Conservation (phyloP, 2,797 vertebrate genomes). For the Gallinago nigripennis region DNA sequence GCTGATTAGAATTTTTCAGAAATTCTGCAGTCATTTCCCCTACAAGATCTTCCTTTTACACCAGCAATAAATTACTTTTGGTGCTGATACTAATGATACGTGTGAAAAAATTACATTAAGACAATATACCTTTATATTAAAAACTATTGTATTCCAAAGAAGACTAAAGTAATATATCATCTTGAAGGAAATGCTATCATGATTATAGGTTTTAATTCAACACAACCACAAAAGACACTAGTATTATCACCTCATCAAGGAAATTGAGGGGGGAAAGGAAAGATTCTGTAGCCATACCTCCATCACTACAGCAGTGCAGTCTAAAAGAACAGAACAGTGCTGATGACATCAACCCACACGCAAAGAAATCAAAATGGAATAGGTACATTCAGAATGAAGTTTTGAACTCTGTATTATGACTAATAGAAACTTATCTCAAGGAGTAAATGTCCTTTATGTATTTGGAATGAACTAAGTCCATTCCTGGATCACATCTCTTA, state of each 20-base stretch:
- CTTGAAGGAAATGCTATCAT: background rate
- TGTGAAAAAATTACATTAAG: background rate
- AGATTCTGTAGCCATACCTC: background rate
- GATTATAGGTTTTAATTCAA: background rate
- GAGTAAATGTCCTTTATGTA: background rate
- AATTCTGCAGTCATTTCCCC: background rate
- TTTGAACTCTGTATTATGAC: background rate
- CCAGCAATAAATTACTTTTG: background rate
- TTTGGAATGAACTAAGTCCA: background rate
- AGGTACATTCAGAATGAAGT: accelerated
- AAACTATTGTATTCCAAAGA: background rate
- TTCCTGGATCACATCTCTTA: background rate
- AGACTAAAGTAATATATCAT: background rate
- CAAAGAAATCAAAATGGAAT: background rate
- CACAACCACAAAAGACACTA: background rate
- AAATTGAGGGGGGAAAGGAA: background rate
- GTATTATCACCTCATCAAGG: background rate
- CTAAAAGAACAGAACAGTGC: background rate
- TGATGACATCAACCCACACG: background rate
- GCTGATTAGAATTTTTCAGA: background rate
- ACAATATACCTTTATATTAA: background rate
- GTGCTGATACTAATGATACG: background rate
- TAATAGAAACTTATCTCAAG: background rate
- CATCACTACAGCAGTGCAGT: background rate
- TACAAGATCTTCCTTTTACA: background rate